phyloP scores from a whole-genome alignment of 2,797 vertebrate species.

The Argyrosomus regius region DNA sequence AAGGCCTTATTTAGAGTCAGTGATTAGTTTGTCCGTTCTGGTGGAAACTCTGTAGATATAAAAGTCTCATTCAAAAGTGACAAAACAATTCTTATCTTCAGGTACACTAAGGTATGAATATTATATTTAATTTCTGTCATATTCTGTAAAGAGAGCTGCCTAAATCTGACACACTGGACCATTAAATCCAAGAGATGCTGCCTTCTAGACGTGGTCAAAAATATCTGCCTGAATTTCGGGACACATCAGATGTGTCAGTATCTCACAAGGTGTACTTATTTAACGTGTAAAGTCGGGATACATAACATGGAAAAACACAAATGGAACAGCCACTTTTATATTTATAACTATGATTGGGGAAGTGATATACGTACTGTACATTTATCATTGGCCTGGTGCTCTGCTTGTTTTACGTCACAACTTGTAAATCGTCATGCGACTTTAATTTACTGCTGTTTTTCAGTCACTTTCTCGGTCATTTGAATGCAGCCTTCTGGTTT shows the following conservation, averaged over 20 bases:
- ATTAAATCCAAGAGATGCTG: not conserved
- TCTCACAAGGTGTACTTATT: not conserved
- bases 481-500: constrained; percentile 4
- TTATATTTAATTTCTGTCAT: too few relatives aligned
- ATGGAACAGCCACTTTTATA: too few relatives aligned
- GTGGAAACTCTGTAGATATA: too few relatives aligned
- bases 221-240: not conserved
- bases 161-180: too few relatives aligned
- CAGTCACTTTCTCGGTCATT: not conserved
- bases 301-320: not conserved
- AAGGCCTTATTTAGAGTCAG: too few relatives aligned
- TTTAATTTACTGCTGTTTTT: not conserved
- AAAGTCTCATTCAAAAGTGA: too few relatives aligned
- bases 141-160: too few relatives aligned
- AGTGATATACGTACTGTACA: not conserved
- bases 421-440: not conserved
- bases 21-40: too few relatives aligned
- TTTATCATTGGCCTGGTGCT: not conserved
- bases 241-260: not conserved
- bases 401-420: constrained; percentile 1
- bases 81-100: not conserved
- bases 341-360: not conserved
- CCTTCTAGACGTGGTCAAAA: not conserved
- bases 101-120: too few relatives aligned
- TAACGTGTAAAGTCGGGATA: too few relatives aligned